A percentile compares a stretch with the other conserved stretches of the same genome.
These are phyloP conservation scores for Amphimallon solstitiale DNA, from an alignment of 2,888 invertebrate genomes.

Conservation along the genomic window DNA sequence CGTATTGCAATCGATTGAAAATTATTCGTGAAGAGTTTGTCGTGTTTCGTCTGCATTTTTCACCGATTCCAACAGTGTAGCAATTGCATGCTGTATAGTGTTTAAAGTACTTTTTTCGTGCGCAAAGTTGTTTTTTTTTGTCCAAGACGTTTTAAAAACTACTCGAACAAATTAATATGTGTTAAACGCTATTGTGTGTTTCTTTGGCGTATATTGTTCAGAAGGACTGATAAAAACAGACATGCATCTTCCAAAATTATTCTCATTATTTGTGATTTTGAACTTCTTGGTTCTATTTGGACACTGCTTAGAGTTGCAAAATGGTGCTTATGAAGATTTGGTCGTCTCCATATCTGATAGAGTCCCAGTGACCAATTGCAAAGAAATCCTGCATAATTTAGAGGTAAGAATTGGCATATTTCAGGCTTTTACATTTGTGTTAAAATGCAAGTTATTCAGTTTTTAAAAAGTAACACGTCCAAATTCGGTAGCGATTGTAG, in stretches of 20 bases:
- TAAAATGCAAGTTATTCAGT: too few species aligned
- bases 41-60: not conserved
- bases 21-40: not conserved
- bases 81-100: too few species aligned
- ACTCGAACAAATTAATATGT: constrained; percentile 7
- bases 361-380: constrained; percentile 63
- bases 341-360: constrained; percentile 62
- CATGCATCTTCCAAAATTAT: constrained; percentile 23
- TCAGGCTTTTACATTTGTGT: too few species aligned
- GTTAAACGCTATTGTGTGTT: constrained; percentile 2
- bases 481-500: too few species aligned
- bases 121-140: not conserved
- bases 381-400: constrained; percentile 62
- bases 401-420: constrained; percentile 63
- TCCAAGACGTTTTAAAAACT: not conserved
- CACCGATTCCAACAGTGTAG: not conserved
- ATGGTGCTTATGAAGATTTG: constrained; percentile 64
- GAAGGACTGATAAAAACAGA: not conserved
- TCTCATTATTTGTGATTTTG: constrained; percentile 34
- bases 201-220: not conserved
- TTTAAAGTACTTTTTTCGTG: not conserved
- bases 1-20: constrained; percentile 8
- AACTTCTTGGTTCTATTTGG: constrained; percentile 17
- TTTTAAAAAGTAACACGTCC: too few species aligned
- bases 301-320: constrained; percentile 55